phyloP scores from a whole-genome alignment of 2,113 vertebrate genomes.

The Brachyistius frenatus region DNA sequence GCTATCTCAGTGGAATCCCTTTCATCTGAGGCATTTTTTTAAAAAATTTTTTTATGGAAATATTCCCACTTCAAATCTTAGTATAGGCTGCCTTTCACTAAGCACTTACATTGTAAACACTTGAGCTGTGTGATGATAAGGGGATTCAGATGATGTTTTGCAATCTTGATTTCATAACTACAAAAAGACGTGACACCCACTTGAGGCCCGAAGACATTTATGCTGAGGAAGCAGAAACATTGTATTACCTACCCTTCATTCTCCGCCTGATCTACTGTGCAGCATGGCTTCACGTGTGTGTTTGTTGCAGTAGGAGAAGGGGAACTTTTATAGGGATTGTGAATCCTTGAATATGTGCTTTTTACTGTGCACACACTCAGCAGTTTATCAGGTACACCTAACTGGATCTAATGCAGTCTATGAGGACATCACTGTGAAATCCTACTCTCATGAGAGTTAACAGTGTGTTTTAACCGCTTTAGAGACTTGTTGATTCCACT shows the following conservation, averaged over 20 bases:
- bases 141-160: constrained; percentile 45
- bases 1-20: constrained; percentile 25
- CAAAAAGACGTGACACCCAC: constrained; percentile 24
- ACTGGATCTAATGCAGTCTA: background rate
- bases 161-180: constrained; percentile 52
- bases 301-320: background rate
- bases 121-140: constrained; percentile 27
- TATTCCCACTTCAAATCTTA: constrained; percentile 14
- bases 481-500: background rate
- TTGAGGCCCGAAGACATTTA: constrained; percentile 39
- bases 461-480: background rate
- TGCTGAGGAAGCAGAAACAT: constrained; percentile 46
- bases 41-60: constrained; percentile 30
- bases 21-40: constrained; percentile 14
- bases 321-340: constrained; percentile 2
- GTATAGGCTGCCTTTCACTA: constrained; percentile 23
- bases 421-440: background rate
- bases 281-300: background rate
- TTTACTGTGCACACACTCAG: constrained; percentile 15
- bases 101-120: constrained; percentile 32
- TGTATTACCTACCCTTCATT: constrained; percentile 18
- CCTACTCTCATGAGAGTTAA: background rate
- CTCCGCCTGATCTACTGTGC: constrained; percentile 31
- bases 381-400: constrained; percentile 15
- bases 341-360: constrained; percentile 28